phyloP scores from a whole-genome alignment of 2,113 vertebrate genomes.

The Xiphophorus couchianus region DNA sequence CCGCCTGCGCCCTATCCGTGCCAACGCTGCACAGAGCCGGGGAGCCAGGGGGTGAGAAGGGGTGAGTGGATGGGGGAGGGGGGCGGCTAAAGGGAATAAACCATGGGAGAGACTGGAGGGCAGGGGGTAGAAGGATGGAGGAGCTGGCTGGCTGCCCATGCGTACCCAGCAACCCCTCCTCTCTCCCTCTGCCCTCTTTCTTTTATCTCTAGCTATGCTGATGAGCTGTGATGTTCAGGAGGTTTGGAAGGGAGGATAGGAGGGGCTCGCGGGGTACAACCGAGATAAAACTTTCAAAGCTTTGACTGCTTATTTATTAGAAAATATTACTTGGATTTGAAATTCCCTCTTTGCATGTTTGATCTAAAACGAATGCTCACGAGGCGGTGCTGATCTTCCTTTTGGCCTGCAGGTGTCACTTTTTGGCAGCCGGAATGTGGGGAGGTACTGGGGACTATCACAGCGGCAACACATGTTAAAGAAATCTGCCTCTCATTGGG shows the following conservation, averaged over 20 bases:
- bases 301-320: background rate
- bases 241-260: constrained; percentile 7
- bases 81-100: constrained; percentile 74
- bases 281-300: background rate
- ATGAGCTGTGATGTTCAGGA: constrained; percentile 69
- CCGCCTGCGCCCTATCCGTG: constrained; percentile 81
- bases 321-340: background rate
- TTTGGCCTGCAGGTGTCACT: constrained; percentile 70
- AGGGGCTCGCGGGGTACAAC: constrained; percentile 27
- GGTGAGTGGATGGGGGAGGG: constrained; percentile 72
- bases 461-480: constrained; percentile 64
- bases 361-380: constrained; percentile 8
- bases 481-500: constrained; percentile 51
- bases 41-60: constrained; percentile 65
- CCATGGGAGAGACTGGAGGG: constrained; percentile 75
- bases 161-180: constrained; percentile 21
- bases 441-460: background rate
- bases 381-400: constrained; percentile 51
- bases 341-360: background rate
- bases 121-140: constrained; percentile 65
- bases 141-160: constrained; percentile 72
- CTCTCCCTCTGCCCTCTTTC: constrained; percentile 59
- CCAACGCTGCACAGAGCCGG: constrained; percentile 74
- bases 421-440: constrained; percentile 50
- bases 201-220: constrained; percentile 74